A percentile compares a stretch with the other conserved stretches of the same genome.
Evolutionary conservation across 2,888 invertebrate species (phyloP).

Genomic region (Acheta domesticus): DNA sequence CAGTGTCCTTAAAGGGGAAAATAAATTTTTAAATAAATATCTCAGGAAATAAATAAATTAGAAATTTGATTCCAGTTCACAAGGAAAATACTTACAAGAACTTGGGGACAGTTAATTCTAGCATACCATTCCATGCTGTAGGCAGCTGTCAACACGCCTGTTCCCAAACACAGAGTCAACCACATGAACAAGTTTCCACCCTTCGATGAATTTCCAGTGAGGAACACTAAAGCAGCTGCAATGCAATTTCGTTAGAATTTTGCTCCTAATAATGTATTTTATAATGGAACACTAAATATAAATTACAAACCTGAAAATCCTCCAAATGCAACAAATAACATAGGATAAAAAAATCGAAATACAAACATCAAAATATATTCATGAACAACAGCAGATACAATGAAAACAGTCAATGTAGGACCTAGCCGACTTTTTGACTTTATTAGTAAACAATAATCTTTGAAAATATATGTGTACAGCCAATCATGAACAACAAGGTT

Average conservation of each 20-base stretch:
- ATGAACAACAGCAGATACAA: conserved; percentile 81
- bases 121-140: conserved; percentile 88
- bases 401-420: conserved; percentile 64
- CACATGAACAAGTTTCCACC: conserved; percentile 80
- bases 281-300: neutral
- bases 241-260: too few species aligned
- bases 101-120: conserved; percentile 65
- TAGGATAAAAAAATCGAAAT: conserved; percentile 84
- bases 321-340: conserved; percentile 74
- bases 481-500: conserved; percentile 93
- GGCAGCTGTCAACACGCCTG: conserved; percentile 68
- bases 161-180: conserved; percentile 74
- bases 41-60: too few species aligned
- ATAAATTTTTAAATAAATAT: neutral
- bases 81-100: conserved; percentile 40
- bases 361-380: conserved; percentile 78
- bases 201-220: conserved; percentile 49
- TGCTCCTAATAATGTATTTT: neutral
- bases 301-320: conserved; percentile 54
- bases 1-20: conserved; percentile 42
- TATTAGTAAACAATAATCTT: conserved; percentile 56
- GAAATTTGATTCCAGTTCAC: too few species aligned
- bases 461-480: conserved; percentile 86
- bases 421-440: conserved; percentile 49
- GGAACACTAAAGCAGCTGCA: conserved; percentile 46